These are phyloP conservation scores for Aselliscus stoliczkanus DNA, from an alignment of 2,797 vertebrate genomes.

Conservation along the genomic window DNA sequence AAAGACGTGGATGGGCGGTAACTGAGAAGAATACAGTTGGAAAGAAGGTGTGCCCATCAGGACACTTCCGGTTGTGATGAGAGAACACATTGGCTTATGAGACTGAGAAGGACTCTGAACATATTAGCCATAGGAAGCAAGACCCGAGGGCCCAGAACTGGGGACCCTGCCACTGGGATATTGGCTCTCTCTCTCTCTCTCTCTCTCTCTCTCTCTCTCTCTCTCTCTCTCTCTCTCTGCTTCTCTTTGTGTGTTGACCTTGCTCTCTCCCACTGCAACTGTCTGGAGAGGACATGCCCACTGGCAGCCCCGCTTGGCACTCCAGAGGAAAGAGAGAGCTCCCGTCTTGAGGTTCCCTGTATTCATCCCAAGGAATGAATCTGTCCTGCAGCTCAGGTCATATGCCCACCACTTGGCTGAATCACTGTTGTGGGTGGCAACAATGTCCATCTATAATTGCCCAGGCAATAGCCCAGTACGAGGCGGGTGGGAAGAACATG, in stretches of 20 bases:
- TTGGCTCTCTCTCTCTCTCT: background rate
- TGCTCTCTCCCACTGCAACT: background rate
- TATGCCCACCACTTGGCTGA: background rate
- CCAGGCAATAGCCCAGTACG: background rate
- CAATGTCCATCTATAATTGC: background rate
- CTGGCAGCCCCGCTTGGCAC: background rate
- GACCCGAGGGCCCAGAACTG: background rate
- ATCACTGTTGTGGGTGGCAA: background rate
- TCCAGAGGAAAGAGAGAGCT: background rate
- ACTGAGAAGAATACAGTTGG: background rate
- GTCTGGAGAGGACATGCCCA: background rate
- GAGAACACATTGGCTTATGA: background rate
- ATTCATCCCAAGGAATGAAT: background rate
- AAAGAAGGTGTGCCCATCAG: background rate
- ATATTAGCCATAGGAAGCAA: background rate
- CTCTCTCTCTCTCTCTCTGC: too few relatives aligned
- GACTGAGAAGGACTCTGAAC: background rate
- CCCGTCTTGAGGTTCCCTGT: background rate
- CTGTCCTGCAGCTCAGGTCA: background rate
- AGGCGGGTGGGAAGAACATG: background rate
- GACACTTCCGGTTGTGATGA: background rate
- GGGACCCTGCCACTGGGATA: background rate
- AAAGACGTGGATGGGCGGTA: background rate
- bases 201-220: too few relatives aligned
- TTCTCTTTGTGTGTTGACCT: background rate